Evolutionary conservation across 2,888 invertebrate species (phyloP).

Genomic region (Cacoxenus indagator): DNA sequence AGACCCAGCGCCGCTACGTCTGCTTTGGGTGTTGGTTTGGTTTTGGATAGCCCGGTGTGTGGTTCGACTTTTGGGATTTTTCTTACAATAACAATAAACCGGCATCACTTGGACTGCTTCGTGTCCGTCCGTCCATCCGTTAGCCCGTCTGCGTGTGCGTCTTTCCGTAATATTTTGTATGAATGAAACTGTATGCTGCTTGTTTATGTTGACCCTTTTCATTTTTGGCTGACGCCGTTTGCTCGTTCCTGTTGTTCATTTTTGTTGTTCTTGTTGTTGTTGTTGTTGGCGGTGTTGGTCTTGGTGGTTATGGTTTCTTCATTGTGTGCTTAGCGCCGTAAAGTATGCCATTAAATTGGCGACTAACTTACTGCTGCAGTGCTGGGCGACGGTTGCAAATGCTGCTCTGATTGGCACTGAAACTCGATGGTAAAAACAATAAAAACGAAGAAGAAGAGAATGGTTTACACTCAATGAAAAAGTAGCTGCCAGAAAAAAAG

Average conservation of each 20-base stretch:
- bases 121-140: background rate
- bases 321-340: constrained; percentile 59
- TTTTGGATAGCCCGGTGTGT: background rate
- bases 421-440: constrained; percentile 8
- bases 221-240: constrained; percentile 34
- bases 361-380: constrained; percentile 50
- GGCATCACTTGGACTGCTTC: constrained; percentile 20
- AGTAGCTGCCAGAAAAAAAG: no score
- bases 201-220: constrained; percentile 61
- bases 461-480: background rate
- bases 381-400: background rate
- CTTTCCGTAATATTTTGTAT: background rate
- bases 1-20: background rate
- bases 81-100: constrained; percentile 59
- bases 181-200: constrained; percentile 32
- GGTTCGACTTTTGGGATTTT: constrained; percentile 32
- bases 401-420: constrained; percentile 5
- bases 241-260: background rate
- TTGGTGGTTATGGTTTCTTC: constrained; percentile 23
- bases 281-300: constrained; percentile 29
- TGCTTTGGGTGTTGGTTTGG: background rate
- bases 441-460: background rate
- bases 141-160: background rate
- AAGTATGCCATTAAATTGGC: constrained; percentile 67
- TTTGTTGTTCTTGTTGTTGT: constrained; percentile 28